Evolutionary conservation across 2,797 vertebrate species (phyloP).

Genomic region (Centropyge bicolor): DNA sequence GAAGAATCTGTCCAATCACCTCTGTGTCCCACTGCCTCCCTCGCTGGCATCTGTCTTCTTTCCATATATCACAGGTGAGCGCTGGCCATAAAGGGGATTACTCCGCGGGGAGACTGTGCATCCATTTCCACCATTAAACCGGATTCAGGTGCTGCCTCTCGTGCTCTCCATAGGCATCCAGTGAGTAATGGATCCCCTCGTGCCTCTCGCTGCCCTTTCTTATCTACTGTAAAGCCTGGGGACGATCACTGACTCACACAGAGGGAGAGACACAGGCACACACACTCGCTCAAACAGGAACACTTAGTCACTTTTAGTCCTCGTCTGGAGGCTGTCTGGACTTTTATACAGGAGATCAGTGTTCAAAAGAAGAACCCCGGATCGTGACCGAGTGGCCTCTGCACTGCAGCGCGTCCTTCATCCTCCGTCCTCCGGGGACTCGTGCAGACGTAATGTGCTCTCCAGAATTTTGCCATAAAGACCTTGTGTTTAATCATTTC

Average conservation of each 20-base stretch:
- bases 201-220: conserved; percentile 75
- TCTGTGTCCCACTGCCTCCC: conserved; percentile 58
- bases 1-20: conserved; percentile 71
- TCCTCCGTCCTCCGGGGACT: conserved; percentile 45
- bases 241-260: conserved; percentile 52
- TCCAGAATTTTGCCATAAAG: conserved; percentile 51
- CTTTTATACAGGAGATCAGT: conserved; percentile 59
- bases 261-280: conserved; percentile 41
- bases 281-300: conserved; percentile 48
- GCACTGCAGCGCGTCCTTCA: conserved; percentile 53
- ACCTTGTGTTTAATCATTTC: conserved; percentile 30
- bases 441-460: conserved; percentile 43
- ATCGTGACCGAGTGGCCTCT: conserved; percentile 59
- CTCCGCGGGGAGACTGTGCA: conserved; percentile 81
- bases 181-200: conserved; percentile 83
- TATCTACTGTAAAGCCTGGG: conserved; percentile 70
- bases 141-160: conserved; percentile 88
- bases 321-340: conserved; percentile 68
- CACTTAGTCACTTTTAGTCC: conserved; percentile 54
- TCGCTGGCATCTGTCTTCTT: conserved; percentile 78
- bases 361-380: conserved; percentile 66
- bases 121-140: conserved; percentile 87
- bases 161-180: conserved; percentile 78
- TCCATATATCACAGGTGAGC: conserved; percentile 85
- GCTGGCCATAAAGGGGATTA: conserved; percentile 84